Percentiles rank a stretch among this genome's conserved stretches.
phyloP scores from a whole-genome alignment of 2,797 vertebrate genomes.

The Helostoma temminkii region DNA sequence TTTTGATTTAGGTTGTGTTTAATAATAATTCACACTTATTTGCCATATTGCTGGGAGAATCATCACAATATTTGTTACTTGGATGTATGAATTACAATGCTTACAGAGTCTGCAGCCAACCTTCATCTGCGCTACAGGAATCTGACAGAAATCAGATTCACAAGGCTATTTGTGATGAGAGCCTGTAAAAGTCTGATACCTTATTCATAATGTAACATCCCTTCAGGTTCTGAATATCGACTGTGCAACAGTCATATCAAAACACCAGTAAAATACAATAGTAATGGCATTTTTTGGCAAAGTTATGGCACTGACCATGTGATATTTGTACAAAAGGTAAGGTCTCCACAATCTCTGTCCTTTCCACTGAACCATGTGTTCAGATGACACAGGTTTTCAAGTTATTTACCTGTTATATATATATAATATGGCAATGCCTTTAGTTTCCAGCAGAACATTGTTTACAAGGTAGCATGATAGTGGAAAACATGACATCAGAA shows the following conservation, averaged over 20 bases:
- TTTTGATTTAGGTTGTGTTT: constrained; percentile 29
- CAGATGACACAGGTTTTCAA: too few relatives aligned
- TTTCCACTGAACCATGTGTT: background rate
- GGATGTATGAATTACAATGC: constrained; percentile 16
- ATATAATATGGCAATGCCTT: too few relatives aligned
- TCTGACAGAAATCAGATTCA: constrained; percentile 66
- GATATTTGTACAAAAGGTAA: background rate
- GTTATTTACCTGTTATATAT: too few relatives aligned
- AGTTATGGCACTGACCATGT: background rate
- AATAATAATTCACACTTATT: constrained; percentile 37
- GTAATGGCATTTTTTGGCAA: background rate
- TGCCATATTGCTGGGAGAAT: constrained; percentile 25
- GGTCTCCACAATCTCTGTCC: background rate
- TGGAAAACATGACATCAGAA: too few relatives aligned
- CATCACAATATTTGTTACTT: background rate
- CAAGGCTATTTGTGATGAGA: constrained; percentile 51
- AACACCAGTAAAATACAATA: constrained; percentile 53
- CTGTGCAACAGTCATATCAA: constrained; percentile 28
- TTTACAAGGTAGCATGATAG: too few relatives aligned
- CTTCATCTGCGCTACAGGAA: constrained; percentile 37
- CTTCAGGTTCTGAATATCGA: constrained; percentile 51
- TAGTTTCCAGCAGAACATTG: too few relatives aligned
- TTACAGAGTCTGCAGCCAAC: constrained; percentile 26
- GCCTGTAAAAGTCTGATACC: constrained; percentile 49
- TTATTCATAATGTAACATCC: constrained; percentile 68